Evolutionary conservation across 2,888 invertebrate genomes (phyloP).

Genomic region (Rotaria socialis): DNA sequence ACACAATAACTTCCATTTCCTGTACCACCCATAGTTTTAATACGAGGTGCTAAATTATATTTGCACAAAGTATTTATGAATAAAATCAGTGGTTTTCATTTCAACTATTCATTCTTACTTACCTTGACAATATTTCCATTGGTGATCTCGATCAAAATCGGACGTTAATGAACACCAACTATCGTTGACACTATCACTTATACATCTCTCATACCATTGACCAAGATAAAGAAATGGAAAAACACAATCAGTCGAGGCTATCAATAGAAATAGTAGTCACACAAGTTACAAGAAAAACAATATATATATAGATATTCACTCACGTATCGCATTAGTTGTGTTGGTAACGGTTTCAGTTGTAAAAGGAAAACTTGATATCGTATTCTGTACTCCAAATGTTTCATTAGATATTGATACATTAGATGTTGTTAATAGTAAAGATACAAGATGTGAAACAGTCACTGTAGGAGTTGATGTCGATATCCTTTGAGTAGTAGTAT

Average conservation of each 20-base stretch:
- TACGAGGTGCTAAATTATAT: background rate
- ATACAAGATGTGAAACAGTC: background rate
- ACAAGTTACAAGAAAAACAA: background rate
- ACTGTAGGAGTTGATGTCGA: background rate
- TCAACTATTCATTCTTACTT: background rate
- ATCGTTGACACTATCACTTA: background rate
- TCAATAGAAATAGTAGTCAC: background rate
- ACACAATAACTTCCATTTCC: conserved; percentile 9
- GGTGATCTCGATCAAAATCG: conserved; percentile 21
- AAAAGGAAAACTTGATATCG: background rate
- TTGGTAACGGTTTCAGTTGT: background rate
- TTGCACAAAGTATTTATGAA: background rate
- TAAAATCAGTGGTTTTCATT: no score
- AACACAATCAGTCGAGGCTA: background rate
- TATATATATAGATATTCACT: background rate
- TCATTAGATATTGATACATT: background rate
- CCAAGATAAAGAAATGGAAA: conserved; percentile 35
- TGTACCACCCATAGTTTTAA: background rate
- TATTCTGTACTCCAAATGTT: background rate
- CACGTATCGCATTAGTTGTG: background rate
- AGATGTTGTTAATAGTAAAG: background rate
- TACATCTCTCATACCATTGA: conserved; percentile 34
- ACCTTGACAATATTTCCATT: conserved; percentile 34
- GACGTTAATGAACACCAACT: conserved; percentile 29
- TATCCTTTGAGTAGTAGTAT: background rate